Percentiles rank a stretch among this genome's conserved stretches.
Conservation (phyloP, 2,113 vertebrate species). For the Oreochromis spilurus region DNA sequence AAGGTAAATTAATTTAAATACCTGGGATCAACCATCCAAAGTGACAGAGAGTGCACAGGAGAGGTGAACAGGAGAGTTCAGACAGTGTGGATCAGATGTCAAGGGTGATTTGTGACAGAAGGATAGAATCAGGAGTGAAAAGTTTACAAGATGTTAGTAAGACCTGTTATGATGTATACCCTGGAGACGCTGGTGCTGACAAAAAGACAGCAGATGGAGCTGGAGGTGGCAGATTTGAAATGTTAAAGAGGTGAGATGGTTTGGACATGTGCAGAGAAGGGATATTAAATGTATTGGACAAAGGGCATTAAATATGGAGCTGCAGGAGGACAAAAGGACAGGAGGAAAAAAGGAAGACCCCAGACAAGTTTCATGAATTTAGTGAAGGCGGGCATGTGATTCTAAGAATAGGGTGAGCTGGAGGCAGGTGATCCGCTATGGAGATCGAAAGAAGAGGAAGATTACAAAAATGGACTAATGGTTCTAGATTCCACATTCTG, state of each 20-base stretch:
- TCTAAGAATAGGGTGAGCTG: neutral
- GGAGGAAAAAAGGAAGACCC: too few species aligned
- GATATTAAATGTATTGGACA: neutral
- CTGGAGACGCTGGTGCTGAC: neutral
- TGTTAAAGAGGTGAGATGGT: neutral
- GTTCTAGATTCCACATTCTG: neutral
- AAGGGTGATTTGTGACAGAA: neutral
- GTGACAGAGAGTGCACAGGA: neutral
- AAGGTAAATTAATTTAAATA: neutral
- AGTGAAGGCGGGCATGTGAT: neutral
- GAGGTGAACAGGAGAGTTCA: neutral
- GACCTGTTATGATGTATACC: neutral
- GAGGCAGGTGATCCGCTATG: neutral
- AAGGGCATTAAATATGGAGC: neutral
- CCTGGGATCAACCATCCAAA: neutral
- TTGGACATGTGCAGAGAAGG: too few species aligned
- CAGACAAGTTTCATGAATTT: too few species aligned
- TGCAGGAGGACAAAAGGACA: neutral
- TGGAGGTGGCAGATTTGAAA: neutral
- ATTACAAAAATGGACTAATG: neutral
- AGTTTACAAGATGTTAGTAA: neutral
- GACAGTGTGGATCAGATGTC: neutral
- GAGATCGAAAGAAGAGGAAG: neutral
- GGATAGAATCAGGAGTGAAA: neutral
- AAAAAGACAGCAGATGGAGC: neutral